These are phyloP conservation scores for Orius laevigatus DNA, from an alignment of 1,140 invertebrate species.

Conservation along the genomic window DNA sequence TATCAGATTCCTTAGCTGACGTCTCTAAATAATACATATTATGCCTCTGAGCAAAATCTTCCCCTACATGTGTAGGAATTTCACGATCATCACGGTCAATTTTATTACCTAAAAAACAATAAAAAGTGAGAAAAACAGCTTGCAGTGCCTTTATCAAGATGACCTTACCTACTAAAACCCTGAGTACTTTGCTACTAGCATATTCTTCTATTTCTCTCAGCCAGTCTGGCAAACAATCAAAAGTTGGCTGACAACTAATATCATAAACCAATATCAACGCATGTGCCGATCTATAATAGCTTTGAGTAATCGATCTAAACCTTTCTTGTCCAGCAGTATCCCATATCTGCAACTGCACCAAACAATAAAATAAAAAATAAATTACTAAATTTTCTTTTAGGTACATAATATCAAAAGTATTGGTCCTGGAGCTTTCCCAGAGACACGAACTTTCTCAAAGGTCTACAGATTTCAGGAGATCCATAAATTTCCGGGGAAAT, in stretches of 20 bases:
- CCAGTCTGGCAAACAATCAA: constrained; percentile 92
- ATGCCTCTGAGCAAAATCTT: constrained; percentile 86
- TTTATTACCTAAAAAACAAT: constrained; percentile 62
- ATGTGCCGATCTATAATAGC: constrained; percentile 94
- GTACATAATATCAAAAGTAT: too few species aligned
- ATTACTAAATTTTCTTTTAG: neutral
- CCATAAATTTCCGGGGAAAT: too few species aligned
- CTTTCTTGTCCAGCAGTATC: constrained; percentile 94
- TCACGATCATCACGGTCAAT: constrained; percentile 88
- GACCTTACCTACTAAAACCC: constrained; percentile 70
- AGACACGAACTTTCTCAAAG: too few species aligned
- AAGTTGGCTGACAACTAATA: constrained; percentile 91
- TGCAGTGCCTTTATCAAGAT: too few species aligned
- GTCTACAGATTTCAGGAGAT: too few species aligned
- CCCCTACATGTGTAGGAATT: constrained; percentile 85
- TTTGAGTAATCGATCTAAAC: constrained; percentile 94
- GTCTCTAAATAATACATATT: constrained; percentile 98
- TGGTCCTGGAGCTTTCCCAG: too few species aligned
- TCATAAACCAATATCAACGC: constrained; percentile 95
- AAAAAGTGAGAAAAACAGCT: too few species aligned
- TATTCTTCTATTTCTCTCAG: constrained; percentile 91
- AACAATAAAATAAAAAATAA: constrained; percentile 10
- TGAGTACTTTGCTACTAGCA: constrained; percentile 83
- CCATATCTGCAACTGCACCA: constrained; percentile 83
- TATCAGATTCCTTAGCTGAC: constrained; percentile 93